These are phyloP conservation scores for Theonella swinhoei DNA, from an alignment of 37 sponge, comb jelly and placozoan genomes.

Conservation along the genomic window DNA sequence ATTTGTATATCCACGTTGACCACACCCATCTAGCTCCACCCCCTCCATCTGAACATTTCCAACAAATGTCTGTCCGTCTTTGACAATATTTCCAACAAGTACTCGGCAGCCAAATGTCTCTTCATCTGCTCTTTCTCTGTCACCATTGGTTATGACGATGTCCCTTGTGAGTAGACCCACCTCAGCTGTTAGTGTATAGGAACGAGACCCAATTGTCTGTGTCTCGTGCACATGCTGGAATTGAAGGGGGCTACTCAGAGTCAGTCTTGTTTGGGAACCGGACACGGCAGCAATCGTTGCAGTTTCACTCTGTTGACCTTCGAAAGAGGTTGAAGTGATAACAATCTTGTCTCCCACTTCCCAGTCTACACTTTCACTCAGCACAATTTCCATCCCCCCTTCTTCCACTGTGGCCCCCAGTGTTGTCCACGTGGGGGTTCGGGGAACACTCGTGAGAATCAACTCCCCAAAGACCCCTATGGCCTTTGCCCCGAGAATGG, in stretches of 20 bases:
- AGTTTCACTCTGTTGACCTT: slow-evolving; percentile 77
- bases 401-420: slow-evolving; percentile 28
- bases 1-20: slow-evolving; percentile 83
- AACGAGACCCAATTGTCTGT: neutral
- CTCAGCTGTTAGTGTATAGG: slow-evolving; percentile 67
- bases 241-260: slow-evolving; percentile 31
- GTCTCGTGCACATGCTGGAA: slow-evolving; percentile 47
- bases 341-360: slow-evolving; percentile 73
- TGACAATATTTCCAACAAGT: slow-evolving; percentile 26
- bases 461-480: slow-evolving; percentile 86
- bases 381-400: slow-evolving; percentile 24
- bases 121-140: slow-evolving; percentile 32
- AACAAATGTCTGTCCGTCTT: slow-evolving; percentile 24
- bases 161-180: slow-evolving; percentile 86
- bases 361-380: slow-evolving; percentile 68
- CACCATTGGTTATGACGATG: slow-evolving; percentile 71
- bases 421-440: slow-evolving; percentile 57
- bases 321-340: slow-evolving; percentile 83
- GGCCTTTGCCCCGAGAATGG: slow-evolving; percentile 79
- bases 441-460: slow-evolving; percentile 47
- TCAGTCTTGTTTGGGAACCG: slow-evolving; percentile 38
- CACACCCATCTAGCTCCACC: slow-evolving; percentile 85
- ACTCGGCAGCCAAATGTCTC: slow-evolving; percentile 86
- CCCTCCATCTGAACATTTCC: slow-evolving; percentile 75
- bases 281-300: slow-evolving; percentile 16